Percentiles rank a stretch among this genome's conserved stretches.
phyloP scores from a whole-genome alignment of 2,888 invertebrate species.

The Aproaerema taeniolella region DNA sequence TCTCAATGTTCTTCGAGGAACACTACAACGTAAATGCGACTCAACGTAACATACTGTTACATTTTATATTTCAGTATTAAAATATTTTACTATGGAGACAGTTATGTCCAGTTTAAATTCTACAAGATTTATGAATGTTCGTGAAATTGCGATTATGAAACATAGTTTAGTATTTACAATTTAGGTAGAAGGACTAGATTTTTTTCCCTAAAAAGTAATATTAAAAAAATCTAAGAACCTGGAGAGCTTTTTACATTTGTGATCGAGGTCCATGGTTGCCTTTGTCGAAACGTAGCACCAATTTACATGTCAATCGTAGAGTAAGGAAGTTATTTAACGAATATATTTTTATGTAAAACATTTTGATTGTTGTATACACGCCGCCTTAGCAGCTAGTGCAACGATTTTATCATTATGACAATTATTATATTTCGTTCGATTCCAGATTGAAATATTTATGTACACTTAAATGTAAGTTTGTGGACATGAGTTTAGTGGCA shows the following conservation, averaged over 20 bases:
- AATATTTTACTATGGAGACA: slow-evolving; percentile 6
- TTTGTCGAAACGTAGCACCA: slow-evolving; percentile 47
- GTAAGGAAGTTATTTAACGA: slow-evolving; percentile 41
- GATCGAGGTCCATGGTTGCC: slow-evolving; percentile 37
- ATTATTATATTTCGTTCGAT: slow-evolving; percentile 24
- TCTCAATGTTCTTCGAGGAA: too few species aligned
- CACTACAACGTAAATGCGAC: background rate
- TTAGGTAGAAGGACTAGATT: too few species aligned
- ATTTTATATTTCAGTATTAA: slow-evolving; percentile 36
- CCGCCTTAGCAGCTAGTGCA: slow-evolving; percentile 71
- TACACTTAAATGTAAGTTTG: slow-evolving; percentile 21
- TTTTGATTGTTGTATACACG: slow-evolving; percentile 47
- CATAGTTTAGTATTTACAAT: background rate
- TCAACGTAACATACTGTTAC: slow-evolving; percentile 17
- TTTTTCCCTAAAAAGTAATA: too few species aligned
- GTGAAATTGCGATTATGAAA: background rate
- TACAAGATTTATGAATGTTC: background rate
- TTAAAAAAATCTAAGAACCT: too few species aligned
- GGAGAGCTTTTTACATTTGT: slow-evolving; percentile 26
- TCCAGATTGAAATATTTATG: slow-evolving; percentile 28
- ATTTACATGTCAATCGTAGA: slow-evolving; percentile 49
- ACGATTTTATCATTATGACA: slow-evolving; percentile 31
- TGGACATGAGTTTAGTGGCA: slow-evolving; percentile 25
- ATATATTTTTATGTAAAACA: slow-evolving; percentile 51
- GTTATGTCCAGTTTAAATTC: background rate